These are phyloP conservation scores for Zenarchopterus dispar DNA, from an alignment of 2,797 vertebrate genomes.

Conservation along the genomic window DNA sequence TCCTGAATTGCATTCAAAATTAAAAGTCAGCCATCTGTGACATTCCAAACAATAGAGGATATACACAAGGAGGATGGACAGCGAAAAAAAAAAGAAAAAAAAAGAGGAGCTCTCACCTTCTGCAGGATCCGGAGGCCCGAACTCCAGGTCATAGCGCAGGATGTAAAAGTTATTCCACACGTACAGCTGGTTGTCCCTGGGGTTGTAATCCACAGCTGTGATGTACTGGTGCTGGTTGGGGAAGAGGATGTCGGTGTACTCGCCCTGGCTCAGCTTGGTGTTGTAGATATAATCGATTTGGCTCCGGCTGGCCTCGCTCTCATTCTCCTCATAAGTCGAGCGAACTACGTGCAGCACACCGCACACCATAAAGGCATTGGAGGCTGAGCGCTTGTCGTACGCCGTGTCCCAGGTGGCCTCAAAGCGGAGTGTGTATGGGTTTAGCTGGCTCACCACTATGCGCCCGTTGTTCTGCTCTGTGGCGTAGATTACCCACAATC, in stretches of 20 bases:
- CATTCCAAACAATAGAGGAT: constrained; percentile 55
- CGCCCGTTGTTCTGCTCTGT: constrained; percentile 98
- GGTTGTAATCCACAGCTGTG: constrained; percentile 99
- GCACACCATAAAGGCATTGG: constrained; percentile 98
- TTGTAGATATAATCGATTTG: constrained; percentile 96
- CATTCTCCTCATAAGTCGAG: constrained; percentile 96
- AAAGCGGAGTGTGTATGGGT: constrained; percentile 97
- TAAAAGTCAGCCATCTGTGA: constrained; percentile 74
- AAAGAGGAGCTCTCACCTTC: constrained; percentile 86
- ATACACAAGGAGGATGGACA: constrained; percentile 32
- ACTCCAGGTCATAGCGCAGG: constrained; percentile 95
- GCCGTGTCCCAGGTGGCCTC: constrained; percentile 96
- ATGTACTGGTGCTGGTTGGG: constrained; percentile 99
- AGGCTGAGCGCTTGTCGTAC: constrained; percentile 97
- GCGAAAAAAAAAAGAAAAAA: constrained; percentile 1
- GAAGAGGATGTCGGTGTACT: constrained; percentile 91
- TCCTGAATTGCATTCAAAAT: constrained; percentile 74
- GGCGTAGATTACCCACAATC: constrained; percentile 98
- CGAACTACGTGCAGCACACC: constrained; percentile 96
- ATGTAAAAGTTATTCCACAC: constrained; percentile 99
- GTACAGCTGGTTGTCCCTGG: constrained; percentile 96
- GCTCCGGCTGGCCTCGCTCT: constrained; percentile 92
- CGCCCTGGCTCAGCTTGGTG: constrained; percentile 91
- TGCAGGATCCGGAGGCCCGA: constrained; percentile 93
- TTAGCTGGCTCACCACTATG: constrained; percentile 97